Evolutionary conservation across 1,140 invertebrate genomes (phyloP), one percentile per base, ranked within the genome.

Genomic region (Maconellicoccus hirsutus): DNA sequence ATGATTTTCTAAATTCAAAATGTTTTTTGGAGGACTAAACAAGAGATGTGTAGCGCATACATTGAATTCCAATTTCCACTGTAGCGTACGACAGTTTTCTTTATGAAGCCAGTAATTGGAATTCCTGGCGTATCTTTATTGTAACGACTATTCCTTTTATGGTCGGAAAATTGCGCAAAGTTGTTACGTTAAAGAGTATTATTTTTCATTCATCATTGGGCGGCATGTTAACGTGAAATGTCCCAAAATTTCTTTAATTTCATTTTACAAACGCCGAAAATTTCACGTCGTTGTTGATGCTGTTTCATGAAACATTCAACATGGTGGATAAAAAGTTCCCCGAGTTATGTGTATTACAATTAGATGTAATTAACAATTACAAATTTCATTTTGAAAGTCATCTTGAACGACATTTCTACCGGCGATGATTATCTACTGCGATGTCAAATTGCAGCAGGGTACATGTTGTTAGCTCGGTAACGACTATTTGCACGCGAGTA

Each of bases 71-170:
- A 52, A 16, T 52, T 52, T 52, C 42, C 42, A 52, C 42, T 3
- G n/a, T 16, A 16, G 6, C 10, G 42, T 19, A 52, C 42, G 42
- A 52, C 42, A 52, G 42, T 52, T 52, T 52, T 52, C 42, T 52
- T 52, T 52, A 52, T 52, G 42, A 52, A 52, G 42, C 42, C 42
- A 52, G 42, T 52, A 52, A 52, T 52, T 52, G 42, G 42, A 52
- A 52, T 52, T 52, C 42, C 42, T 52, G n/a, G 42, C 42, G 42
- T 52, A 52, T 52, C 42, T 52, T 52, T 52, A 52, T 52, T 52
- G 42, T 52, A 52, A 52, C 42, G n/a, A 52, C n/a, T 19, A 52
- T 52, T 52, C 42, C 42, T 52, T 52, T 52, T 52, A 52, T 52
- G 42, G 42, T 52, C n/a, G 42, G 42, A 52, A 52, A 52, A 52